Evolutionary conservation across 1,140 invertebrate species (phyloP).

Genomic region (Brachionus calyciflorus): DNA sequence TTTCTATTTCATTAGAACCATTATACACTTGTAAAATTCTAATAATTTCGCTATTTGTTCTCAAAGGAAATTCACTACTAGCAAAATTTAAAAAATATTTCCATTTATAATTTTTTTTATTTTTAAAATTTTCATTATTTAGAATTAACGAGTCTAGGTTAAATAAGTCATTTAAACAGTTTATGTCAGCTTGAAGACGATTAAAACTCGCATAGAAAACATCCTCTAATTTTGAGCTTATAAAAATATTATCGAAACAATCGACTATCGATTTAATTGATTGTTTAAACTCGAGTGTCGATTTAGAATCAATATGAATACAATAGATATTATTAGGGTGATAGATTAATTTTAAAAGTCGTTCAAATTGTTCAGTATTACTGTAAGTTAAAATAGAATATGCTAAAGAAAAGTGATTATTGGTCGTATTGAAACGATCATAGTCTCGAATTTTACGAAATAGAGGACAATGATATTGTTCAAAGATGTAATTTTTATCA

Average conservation of each 20-base stretch:
- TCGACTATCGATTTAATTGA: conserved; percentile 49
- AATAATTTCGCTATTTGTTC: conserved; percentile 3
- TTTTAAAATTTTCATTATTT: neutral
- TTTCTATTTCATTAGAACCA: conserved; percentile 50
- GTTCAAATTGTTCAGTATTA: conserved; percentile 52
- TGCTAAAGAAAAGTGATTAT: conserved; percentile 43
- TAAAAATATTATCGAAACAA: conserved; percentile 54
- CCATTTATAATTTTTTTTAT: conserved; percentile 48
- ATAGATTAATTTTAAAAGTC: conserved; percentile 54
- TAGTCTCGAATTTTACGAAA: neutral
- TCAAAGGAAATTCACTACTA: conserved; percentile 54
- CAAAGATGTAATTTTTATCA: neutral
- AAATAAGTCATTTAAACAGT: conserved; percentile 49
- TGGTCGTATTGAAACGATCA: neutral
- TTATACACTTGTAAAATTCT: conserved; percentile 51
- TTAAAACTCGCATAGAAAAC: conserved; percentile 47
- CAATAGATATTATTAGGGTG: conserved; percentile 56
- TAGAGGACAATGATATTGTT: neutral
- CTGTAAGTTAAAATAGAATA: conserved; percentile 54
- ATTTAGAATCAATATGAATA: conserved; percentile 53
- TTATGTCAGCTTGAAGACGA: conserved; percentile 49
- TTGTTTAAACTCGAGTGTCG: conserved; percentile 42
- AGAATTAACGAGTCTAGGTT: neutral
- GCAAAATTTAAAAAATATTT: conserved; percentile 55
- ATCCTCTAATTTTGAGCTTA: conserved; percentile 46